Conservation (phyloP, 2,797 vertebrate species). For the Benthosema pterotum region DNA sequence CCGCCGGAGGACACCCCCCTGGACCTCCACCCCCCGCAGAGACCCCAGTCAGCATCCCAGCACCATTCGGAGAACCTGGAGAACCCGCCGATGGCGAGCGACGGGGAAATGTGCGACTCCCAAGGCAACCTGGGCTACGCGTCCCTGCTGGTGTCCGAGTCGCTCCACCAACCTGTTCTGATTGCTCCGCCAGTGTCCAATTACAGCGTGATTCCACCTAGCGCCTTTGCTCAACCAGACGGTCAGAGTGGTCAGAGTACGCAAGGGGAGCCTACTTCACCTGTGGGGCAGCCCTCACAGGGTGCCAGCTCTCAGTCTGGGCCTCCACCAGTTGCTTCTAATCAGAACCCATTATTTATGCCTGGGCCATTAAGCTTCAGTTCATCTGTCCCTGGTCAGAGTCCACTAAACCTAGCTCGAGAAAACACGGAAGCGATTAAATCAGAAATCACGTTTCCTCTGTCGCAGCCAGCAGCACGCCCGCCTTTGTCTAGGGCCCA, state of each 20-base stretch:
- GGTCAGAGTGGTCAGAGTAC: slow-evolving; percentile 73
- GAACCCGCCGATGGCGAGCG: slow-evolving; percentile 92
- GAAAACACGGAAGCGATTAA: slow-evolving; percentile 69
- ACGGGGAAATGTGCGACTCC: slow-evolving; percentile 77
- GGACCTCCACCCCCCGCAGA: slow-evolving; percentile 72
- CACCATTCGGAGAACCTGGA: slow-evolving; percentile 92
- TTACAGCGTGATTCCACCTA: slow-evolving; percentile 83
- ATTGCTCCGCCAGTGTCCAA: slow-evolving; percentile 91
- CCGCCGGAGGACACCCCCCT: slow-evolving; percentile 87
- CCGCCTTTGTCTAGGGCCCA: slow-evolving; percentile 67
- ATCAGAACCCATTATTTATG: slow-evolving; percentile 72
- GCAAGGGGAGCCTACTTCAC: slow-evolving; percentile 67
- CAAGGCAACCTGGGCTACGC: slow-evolving; percentile 92
- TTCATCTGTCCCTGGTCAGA: slow-evolving; percentile 63
- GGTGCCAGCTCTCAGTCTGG: slow-evolving; percentile 57
- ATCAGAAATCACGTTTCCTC: slow-evolving; percentile 60
- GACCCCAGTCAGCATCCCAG: slow-evolving; percentile 58
- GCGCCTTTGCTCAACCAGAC: slow-evolving; percentile 72
- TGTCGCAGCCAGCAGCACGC: slow-evolving; percentile 60
- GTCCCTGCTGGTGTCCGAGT: slow-evolving; percentile 88
- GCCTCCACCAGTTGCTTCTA: slow-evolving; percentile 56
- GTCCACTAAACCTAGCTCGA: slow-evolving; percentile 79
- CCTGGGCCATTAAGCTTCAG: slow-evolving; percentile 64
- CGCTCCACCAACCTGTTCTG: slow-evolving; percentile 87
- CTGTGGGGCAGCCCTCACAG: slow-evolving; percentile 62